phyloP scores from a whole-genome alignment of 2,888 invertebrate genomes.

The Lepidocyrtinus sp. region DNA sequence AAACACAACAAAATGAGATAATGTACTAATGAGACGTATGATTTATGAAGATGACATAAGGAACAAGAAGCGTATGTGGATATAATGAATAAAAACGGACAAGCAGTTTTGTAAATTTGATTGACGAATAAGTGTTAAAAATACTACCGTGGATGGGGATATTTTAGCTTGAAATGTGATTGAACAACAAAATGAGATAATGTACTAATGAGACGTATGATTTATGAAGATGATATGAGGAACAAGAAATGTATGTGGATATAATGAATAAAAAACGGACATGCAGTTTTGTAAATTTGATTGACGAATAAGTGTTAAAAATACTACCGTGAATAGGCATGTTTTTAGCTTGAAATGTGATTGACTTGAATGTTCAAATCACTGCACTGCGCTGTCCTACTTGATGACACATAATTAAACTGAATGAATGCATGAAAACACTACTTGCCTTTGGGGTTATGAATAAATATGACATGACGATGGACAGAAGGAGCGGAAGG shows the following conservation, averaged over 20 bases:
- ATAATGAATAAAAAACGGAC: too few relatives aligned
- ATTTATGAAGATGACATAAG: constrained; percentile 41
- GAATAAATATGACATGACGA: too few relatives aligned
- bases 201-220: constrained; percentile 40
- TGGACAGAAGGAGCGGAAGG: neutral
- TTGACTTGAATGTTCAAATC: neutral
- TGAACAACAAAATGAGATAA: neutral
- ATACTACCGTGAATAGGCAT: neutral
- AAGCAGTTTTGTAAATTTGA: too few relatives aligned
- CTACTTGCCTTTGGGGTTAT: neutral
- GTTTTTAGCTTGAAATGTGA: neutral
- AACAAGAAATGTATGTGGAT: constrained; percentile 23
- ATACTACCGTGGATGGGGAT: neutral
- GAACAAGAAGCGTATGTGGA: constrained; percentile 21
- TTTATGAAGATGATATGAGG: constrained; percentile 38
- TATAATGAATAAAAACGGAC: too few relatives aligned
- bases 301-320: neutral
- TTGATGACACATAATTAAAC: neutral
- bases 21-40: constrained; percentile 37
- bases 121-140: neutral
- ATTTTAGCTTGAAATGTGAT: neutral
- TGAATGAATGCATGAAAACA: neutral
- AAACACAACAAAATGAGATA: neutral
- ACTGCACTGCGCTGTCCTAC: neutral
- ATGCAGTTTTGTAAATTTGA: too few relatives aligned